Base-by-base conservation (phyloP, 92 coral and sea anemone species). In the Pocillopora grandis region DNA sequence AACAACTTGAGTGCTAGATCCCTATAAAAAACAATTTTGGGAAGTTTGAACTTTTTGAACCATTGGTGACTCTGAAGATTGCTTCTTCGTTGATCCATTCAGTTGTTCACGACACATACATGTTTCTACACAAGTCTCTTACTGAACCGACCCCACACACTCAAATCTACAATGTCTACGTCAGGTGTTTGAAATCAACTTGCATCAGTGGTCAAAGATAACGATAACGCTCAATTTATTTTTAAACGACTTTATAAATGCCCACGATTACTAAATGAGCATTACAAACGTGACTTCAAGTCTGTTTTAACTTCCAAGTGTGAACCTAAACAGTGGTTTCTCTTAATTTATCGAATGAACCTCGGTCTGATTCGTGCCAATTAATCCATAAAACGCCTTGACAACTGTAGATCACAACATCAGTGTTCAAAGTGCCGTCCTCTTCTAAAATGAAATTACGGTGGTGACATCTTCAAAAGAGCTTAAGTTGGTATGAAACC, bases 171-270 rank as follows among this genome's bases (percentile, higher is more conserved):
- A 77, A 27, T 42, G 15, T 49, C 17, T 52, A 58, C 70, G 59
- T 36, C 42, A 78, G 42, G 62, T 31, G 31, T 15, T 19, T 14
- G 49, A 76, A 61, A 76, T 76, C 80, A 18, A 58, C 66, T 76
- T 76, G 5, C 55, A 16, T 42, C 52, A 42, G 52, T 76, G 66
- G 14, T 70, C 57, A 70, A 70, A 70, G 21, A 15, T 23, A 4
- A 13, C 7, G 15, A 48, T 55, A 76, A 18, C n/a, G 62, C 31
- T 58, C 55, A 63, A 62, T 11, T 14, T 71, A 62, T 16, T 18
- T 62, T 77, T 36, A 77, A 77, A 35, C 64, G 23, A 57, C 79
- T 62, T 75, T 31, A 6, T 12, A 64, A 20, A 12, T 75, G 19
- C 35, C 17, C 9, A 61, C 10, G 3, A 42, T 16, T 36, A 35